These are phyloP conservation scores for Apamea epomidion DNA, from an alignment of 2,888 invertebrate genomes.

Conservation along the genomic window DNA sequence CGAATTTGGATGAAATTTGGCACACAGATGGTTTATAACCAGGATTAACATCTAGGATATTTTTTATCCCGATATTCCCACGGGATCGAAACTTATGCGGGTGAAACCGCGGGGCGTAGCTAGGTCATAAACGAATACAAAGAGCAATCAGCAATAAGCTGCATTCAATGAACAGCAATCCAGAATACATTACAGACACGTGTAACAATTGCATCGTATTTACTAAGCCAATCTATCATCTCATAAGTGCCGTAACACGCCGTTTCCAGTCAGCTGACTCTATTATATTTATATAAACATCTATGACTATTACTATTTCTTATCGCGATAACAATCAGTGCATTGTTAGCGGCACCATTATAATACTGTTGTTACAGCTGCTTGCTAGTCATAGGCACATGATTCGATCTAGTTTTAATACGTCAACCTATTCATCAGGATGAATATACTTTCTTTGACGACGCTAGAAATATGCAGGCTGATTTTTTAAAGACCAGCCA, in stretches of 20 bases:
- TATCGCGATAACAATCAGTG: constrained; percentile 11
- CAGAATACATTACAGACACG: constrained; percentile 9
- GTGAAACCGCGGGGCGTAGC: too few relatives aligned
- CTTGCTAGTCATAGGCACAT: neutral
- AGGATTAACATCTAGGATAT: too few relatives aligned
- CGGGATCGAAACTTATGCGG: too few relatives aligned
- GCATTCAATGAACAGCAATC: neutral
- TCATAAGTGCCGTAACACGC: neutral
- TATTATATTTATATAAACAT: constrained; percentile 27
- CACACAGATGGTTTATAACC: too few relatives aligned
- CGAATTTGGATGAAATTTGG: too few relatives aligned
- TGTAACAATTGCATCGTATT: constrained; percentile 14
- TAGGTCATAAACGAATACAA: neutral
- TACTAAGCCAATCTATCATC: constrained; percentile 5
- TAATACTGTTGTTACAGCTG: constrained; percentile 33
- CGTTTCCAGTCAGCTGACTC: constrained; percentile 13
- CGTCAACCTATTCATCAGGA: constrained; percentile 7
- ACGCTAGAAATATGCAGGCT: neutral
- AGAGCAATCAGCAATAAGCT: neutral
- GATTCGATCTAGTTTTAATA: neutral
- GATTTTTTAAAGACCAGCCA: too few relatives aligned
- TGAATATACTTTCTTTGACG: neutral
- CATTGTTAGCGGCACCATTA: constrained; percentile 19
- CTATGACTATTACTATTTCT: neutral
- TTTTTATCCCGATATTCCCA: too few relatives aligned